Percentiles rank a stretch among this genome's conserved stretches.
Conservation (phyloP, 2,888 invertebrate genomes). For the Tuberolachnus salignus region DNA sequence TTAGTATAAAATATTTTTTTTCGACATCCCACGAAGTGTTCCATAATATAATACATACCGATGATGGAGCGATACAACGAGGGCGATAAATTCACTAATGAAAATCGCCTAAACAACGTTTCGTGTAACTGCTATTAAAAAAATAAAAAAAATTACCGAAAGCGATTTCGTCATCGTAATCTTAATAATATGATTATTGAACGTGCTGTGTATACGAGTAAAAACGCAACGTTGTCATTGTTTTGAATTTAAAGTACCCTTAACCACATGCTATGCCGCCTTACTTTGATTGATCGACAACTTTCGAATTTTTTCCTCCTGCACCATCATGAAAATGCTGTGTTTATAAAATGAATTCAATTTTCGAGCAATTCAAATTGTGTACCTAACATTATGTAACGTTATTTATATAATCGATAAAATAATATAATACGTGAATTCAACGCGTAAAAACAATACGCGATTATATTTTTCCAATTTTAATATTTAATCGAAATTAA, state of each 20-base stretch:
- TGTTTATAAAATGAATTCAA: background rate
- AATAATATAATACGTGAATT: background rate
- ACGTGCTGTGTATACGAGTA: background rate
- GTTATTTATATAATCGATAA: background rate
- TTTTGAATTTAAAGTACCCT: slow-evolving; percentile 8
- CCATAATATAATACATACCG: too few species aligned
- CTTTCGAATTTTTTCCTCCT: slow-evolving; percentile 13
- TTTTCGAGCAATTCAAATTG: too few species aligned
- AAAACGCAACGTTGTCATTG: slow-evolving; percentile 1
- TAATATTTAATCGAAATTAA: too few species aligned
- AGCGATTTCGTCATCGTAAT: slow-evolving; percentile 2
- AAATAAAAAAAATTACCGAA: background rate
- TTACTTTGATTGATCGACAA: slow-evolving; percentile 12
- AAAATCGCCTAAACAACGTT: too few species aligned
- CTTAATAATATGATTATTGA: slow-evolving; percentile 33
- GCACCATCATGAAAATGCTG: background rate
- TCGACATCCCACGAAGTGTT: too few species aligned
- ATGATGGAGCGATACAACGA: too few species aligned
- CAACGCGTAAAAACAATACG: background rate
- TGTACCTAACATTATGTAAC: too few species aligned
- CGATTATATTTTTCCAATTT: too few species aligned
- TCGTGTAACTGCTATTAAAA: background rate
- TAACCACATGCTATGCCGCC: background rate
- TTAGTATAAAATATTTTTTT: too few species aligned
- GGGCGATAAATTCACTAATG: too few species aligned